Evolutionary conservation across 1,140 invertebrate genomes (phyloP), one percentile per base, ranked within the genome.

Genomic region (Nilaparvata lugens): DNA sequence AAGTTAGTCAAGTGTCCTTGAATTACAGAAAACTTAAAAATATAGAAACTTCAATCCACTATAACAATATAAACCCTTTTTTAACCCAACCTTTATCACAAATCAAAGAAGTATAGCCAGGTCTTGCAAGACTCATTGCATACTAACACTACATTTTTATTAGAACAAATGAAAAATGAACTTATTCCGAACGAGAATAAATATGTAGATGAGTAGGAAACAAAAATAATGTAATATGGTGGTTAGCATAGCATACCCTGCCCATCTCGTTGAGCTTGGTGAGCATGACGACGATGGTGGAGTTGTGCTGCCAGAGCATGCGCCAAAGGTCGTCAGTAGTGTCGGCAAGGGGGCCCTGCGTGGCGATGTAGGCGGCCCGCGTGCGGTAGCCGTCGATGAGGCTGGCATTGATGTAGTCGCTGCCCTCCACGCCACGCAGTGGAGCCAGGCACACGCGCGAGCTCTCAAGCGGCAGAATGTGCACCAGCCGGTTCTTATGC

Each of bases 281-380:
- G 38, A 99, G 76, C 95, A 98, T 99, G 9, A 98, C 97, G 38
- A 99, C 89, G 73, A 99, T 99, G 4, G 94, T 98, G 0, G 95
- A 98, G 74, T 99, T 98, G 72, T 99, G 95, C 73, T 99, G 96
- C 97, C 97, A 99, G n/a, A 99, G 78, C 96, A 98, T 98, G 63
- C 97, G 81, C 97, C 97, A 99, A 69, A 99, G 95, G 72, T 99
- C 97, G 67, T 97, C 94, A 0, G 93, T 93, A 0, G 97, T 99
- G 66, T 98, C 93, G 23, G 85, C 84, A 14, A 98, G 75, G 0
- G 97, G 97, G 9, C 95, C 96, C 78, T 99, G 97, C 4, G 97
- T 97, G 0, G 97, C 97, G 62, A 99, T 96, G 70, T 99, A 99
- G 2, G 95, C 95, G 60, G 84, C 87, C 19, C 92, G 83, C 75